These are phyloP conservation scores for Heliconius hewitsoni DNA, from an alignment of 1,140 invertebrate genomes.

Conservation along the genomic window DNA sequence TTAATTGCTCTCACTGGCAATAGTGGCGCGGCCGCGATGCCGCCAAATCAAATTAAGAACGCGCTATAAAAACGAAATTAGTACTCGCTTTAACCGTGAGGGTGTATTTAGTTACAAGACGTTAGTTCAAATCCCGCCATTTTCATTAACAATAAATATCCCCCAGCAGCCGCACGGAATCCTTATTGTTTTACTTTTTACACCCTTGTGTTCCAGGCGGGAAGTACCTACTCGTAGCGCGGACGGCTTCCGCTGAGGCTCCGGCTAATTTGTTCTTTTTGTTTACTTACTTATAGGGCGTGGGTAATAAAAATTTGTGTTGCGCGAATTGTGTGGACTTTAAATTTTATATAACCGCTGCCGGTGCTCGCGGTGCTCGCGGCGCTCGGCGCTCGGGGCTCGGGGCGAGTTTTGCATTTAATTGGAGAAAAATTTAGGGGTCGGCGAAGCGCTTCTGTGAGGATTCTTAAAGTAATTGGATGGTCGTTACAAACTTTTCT, in stretches of 20 bases:
- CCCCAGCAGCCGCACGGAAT: slow-evolving; percentile 73
- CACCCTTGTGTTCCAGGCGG: slow-evolving; percentile 77
- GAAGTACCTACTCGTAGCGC: slow-evolving; percentile 44
- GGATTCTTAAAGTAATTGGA: slow-evolving; percentile 80
- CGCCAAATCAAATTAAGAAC: slow-evolving; percentile 82
- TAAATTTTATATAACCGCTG: slow-evolving; percentile 77
- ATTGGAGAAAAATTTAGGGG: slow-evolving; percentile 78
- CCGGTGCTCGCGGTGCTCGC: slow-evolving; percentile 56
- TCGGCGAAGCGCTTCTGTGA: slow-evolving; percentile 75
- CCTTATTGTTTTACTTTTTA: slow-evolving; percentile 82
- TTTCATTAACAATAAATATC: slow-evolving; percentile 83
- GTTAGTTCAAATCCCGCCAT: slow-evolving; percentile 82
- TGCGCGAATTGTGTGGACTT: slow-evolving; percentile 79
- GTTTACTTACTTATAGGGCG: slow-evolving; percentile 75
- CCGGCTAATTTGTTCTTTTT: slow-evolving; percentile 78
- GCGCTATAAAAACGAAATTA: slow-evolving; percentile 83
- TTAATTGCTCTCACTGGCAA: slow-evolving; percentile 80
- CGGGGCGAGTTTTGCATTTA: slow-evolving; percentile 76
- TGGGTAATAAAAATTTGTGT: slow-evolving; percentile 81
- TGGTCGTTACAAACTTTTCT: slow-evolving; percentile 76
- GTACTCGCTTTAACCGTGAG: slow-evolving; percentile 81
- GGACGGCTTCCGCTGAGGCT: slow-evolving; percentile 64
- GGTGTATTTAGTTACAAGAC: slow-evolving; percentile 82
- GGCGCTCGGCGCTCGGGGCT: slow-evolving; percentile 55
- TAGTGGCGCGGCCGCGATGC: slow-evolving; percentile 77